phyloP scores from a whole-genome alignment of 1,140 invertebrate genomes.

The Brachionus manjavacas region DNA sequence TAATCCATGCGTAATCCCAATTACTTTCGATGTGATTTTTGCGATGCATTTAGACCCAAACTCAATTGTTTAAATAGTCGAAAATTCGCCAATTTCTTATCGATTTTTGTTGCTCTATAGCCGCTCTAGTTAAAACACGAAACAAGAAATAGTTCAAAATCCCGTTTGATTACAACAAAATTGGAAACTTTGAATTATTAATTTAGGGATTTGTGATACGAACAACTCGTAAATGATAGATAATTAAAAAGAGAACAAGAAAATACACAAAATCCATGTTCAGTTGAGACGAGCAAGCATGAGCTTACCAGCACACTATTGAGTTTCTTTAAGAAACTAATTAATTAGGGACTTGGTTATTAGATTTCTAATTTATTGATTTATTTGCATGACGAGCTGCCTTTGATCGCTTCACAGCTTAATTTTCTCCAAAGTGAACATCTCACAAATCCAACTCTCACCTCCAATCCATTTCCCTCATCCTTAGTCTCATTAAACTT shows the following conservation, averaged over 20 bases:
- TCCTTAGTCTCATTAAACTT: neutral
- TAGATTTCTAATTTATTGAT: neutral
- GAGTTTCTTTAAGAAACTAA: neutral
- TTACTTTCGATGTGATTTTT: conserved; percentile 13
- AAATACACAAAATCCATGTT: neutral
- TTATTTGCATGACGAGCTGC: neutral
- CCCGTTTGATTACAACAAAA: neutral
- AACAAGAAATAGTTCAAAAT: neutral
- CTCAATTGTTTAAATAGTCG: conserved; percentile 8
- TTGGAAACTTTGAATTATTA: conserved; percentile 22
- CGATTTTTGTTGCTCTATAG: neutral
- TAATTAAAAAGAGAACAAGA: neutral
- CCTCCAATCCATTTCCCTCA: no score
- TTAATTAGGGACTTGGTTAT: conserved; percentile 3
- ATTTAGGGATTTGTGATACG: conserved; percentile 8
- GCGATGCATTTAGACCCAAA: neutral
- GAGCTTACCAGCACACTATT: neutral
- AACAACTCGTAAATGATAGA: conserved; percentile 1
- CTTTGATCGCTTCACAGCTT: neutral
- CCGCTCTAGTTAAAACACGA: neutral
- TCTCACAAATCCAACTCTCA: no score
- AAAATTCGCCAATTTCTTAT: neutral
- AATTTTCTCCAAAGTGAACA: neutral
- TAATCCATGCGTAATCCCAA: neutral
- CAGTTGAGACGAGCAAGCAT: neutral